Conservation (phyloP, 2,797 vertebrate genomes). For the Lithobates pipiens region DNA sequence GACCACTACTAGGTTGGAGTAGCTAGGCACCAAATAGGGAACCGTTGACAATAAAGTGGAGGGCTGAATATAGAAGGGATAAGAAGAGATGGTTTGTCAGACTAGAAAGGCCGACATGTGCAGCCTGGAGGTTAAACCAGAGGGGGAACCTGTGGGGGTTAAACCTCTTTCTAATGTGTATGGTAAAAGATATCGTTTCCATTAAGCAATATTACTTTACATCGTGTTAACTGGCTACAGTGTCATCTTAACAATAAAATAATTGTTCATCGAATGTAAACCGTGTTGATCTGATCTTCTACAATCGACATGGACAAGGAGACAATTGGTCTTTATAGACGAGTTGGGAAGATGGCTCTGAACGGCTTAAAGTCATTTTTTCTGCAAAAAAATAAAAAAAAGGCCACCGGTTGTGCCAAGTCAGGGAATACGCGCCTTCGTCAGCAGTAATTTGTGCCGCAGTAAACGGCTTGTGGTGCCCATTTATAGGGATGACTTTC, state of each 20-base stretch:
- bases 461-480: background rate
- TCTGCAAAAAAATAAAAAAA: background rate
- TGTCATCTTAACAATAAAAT: background rate
- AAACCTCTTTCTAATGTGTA: no score
- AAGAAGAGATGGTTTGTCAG: no score
- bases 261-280: background rate
- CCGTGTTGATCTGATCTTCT: background rate
- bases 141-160: no score
- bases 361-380: background rate
- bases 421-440: background rate
- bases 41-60: no score
- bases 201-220: no score
- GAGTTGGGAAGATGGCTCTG: background rate
- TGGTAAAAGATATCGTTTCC: no score
- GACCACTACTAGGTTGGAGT: no score
- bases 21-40: no score
- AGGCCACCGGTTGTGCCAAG: background rate
- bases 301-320: background rate
- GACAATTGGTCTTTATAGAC: background rate
- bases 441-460: conserved; percentile 7
- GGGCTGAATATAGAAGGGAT: no score
- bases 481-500: background rate
- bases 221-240: no score
- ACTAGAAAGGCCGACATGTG: no score
- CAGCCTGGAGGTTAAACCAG: no score